Base-by-base conservation (phyloP, 2,797 vertebrate species). In the Chiloscyllium punctatum region DNA sequence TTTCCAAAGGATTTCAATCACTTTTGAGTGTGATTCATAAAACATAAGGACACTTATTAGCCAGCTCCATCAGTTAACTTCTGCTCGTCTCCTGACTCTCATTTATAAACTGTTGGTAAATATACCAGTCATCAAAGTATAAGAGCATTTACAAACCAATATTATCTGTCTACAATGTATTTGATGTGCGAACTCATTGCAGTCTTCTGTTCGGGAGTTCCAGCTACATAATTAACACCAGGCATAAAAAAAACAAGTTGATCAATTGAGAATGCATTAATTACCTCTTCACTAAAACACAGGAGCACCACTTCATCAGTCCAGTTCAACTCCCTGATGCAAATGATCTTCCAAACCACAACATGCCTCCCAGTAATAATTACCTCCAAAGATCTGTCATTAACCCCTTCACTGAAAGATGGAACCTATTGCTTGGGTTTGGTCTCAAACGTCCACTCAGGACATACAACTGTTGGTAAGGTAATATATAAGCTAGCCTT, bases 181-280 rank as follows among this genome's bases (percentile, higher is more conserved):
- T 51, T 74, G 69, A 51, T 69, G 69, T 53, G 69, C 33, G 42
- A 53, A 48, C 13, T 71, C 42, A 51, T 27, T 94, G 88, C 27
- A 30, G 30, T 25, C 33, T 68, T 94, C 66, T 94, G 69, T 72
- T 42, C 72, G 11, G 16, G 42, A 94, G 68, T 51, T 51, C 25
- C 68, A 94, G 23, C 42, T 94, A 18, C 15, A 74, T 69, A 94
- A 74, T 94, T 94, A 94, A 53, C 69, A 94, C 69, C 37, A 33
- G 42, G 48, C 48, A 74, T 74, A 74, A 94, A 74, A 94, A 94
- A 42, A 72, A 48, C 21, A 48, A 51, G 72, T 94, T 0, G 48
- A 74, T 94, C 94, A 15, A 27, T 30, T 51, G 69, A 74, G 69
- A 94, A 69, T 9, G 18, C 91, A 69, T 94, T 69, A 69, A 94